Percentiles rank a stretch among this genome's conserved stretches.
These are phyloP conservation scores for Rhizoglyphus robini DNA, from an alignment of 1,140 invertebrate genomes.

Conservation along the genomic window DNA sequence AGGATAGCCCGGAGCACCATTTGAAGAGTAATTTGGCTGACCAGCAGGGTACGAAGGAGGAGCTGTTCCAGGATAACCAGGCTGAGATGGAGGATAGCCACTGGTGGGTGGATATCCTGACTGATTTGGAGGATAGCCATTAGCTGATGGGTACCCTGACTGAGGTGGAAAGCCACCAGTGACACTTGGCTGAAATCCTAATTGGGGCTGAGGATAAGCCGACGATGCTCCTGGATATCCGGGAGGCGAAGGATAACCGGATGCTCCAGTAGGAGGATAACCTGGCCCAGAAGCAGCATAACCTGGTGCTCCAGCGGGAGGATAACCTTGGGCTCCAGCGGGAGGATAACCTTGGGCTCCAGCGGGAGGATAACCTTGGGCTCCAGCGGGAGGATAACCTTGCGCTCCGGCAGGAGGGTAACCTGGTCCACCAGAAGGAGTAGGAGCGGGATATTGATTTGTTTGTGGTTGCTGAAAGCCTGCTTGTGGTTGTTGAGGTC, in stretches of 20 bases:
- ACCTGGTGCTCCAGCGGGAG: neutral
- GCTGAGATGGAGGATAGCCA: neutral
- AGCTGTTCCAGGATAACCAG: neutral
- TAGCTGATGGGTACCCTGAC: neutral
- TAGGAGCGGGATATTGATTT: neutral
- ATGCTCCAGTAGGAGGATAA: neutral
- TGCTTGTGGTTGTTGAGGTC: slow-evolving; percentile 21
- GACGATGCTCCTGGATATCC: neutral
- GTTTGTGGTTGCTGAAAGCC: neutral
- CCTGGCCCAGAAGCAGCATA: neutral
- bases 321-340: neutral
- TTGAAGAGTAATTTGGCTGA: neutral
- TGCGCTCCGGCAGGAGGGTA: neutral
- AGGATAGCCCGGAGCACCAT: neutral
- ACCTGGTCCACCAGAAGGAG: neutral
- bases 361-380: neutral
- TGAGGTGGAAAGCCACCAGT: neutral
- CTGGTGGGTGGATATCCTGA: neutral
- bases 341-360: neutral
- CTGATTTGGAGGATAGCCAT: neutral
- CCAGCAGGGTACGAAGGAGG: neutral
- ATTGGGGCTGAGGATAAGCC: neutral
- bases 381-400: neutral
- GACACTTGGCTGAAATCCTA: neutral
- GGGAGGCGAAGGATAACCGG: neutral